A percentile compares a stretch with the other conserved stretches of the same genome.
phyloP scores from a whole-genome alignment of 2,888 invertebrate genomes.

The Nemotelus nigrinus region DNA sequence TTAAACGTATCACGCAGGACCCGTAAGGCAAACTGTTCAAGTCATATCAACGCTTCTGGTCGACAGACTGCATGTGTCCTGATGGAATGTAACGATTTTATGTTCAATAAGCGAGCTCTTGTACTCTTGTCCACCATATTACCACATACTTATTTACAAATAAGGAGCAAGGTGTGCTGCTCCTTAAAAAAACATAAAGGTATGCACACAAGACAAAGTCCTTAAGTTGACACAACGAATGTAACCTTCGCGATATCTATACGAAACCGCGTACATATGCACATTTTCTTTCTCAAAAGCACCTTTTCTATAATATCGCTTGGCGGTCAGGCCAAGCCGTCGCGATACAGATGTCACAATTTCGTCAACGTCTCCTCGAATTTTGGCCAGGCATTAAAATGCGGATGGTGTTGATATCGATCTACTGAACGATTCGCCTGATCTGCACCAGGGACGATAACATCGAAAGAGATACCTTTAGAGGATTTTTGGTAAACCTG shows the following conservation, averaged over 20 bases:
- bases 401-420: conserved; percentile 21
- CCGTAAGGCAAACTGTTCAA: conserved; percentile 8
- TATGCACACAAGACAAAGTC: conserved; percentile 13
- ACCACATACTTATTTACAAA: neutral
- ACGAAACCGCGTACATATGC: neutral
- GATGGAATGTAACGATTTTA: conserved; percentile 2
- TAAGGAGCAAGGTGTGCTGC: conserved; percentile 22
- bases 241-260: conserved; percentile 35
- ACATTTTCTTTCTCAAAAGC: neutral
- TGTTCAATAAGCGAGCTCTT: neutral
- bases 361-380: conserved; percentile 36
- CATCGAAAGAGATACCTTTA: too few species aligned
- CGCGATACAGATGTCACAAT: conserved; percentile 38
- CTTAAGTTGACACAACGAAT: conserved; percentile 2
- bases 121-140: neutral
- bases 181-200: neutral
- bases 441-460: neutral
- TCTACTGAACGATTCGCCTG: conserved; percentile 25
- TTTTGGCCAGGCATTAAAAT: conserved; percentile 25
- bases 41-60: neutral
- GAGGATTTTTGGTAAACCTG: too few species aligned
- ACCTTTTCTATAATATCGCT: conserved; percentile 10
- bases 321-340: neutral
- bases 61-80: conserved; percentile 12
- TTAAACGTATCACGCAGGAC: conserved; percentile 13